Base-by-base conservation (phyloP, 2,888 invertebrate species). In the Julus scandinavius region DNA sequence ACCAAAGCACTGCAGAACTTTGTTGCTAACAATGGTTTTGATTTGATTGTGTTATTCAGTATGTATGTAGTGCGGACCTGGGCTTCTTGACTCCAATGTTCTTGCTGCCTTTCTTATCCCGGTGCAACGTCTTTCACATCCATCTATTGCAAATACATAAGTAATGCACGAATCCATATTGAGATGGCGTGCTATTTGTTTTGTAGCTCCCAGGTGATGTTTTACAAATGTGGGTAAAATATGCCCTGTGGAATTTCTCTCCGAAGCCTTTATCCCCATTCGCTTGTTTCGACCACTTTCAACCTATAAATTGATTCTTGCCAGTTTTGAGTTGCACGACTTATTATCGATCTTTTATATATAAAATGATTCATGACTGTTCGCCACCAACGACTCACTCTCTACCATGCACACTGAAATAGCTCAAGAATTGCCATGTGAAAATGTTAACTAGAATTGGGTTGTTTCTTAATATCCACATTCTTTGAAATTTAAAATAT, bases 271-370 rank as follows among this genome's bases (percentile, higher is more conserved):
- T 29, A 72, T 72, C 72, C 72, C n/a, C 72, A 72, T 72, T 72
- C 72, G 72, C 72, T 72, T 29, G 72, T 72, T 72, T 72, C 72
- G 72, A 72, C 72, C 72, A 85, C 85, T 85, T 85, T 85, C 49
- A 45, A 85, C 85, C 85, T 85, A 85, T 49, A 85, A 85, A 85
- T 85, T 85, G 85, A 85, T 85, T 85, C 85, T 49, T 85, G 15
- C 45, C 85, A 85, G 85, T 49, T 45, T 29, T 49, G 85, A 85
- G 85, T 85, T 85, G 41, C 85, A 85, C 85, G 85, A 85, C 85
- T 85, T 85, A 72, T 5, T 72, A 85, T 85, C 85, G 85, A 85
- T 85, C 85, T 85, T 85, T 85, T 41, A 85, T n/a, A 45, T 29
- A 85, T 45, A 85, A 85, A 85, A 49, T 85, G 85, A 85, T 85